Conservation (phyloP, 1,140 invertebrate species). For the Tetraneura akinire region DNA sequence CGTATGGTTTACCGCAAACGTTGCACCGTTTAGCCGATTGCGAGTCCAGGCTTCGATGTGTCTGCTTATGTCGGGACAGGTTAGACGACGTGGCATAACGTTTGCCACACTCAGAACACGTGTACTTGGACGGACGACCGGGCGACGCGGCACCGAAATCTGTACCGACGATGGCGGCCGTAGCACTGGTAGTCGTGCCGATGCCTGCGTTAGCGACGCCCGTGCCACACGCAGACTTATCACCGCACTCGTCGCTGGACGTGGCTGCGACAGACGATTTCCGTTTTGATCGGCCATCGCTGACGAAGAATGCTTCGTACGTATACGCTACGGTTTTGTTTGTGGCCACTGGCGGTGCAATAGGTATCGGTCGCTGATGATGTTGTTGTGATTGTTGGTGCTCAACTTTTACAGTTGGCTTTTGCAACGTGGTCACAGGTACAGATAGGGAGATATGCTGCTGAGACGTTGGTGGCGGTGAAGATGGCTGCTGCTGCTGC, state of each 20-base stretch:
- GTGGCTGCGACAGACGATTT: slow-evolving; percentile 60
- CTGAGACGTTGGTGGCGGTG: slow-evolving; percentile 62
- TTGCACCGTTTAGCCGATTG: slow-evolving; percentile 90
- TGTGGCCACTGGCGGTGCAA: not conserved
- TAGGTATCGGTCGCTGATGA: not conserved
- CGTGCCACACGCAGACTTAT: too few relatives aligned
- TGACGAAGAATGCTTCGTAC: slow-evolving; percentile 78
- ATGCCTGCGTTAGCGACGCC: not conserved
- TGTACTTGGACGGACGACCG: slow-evolving; percentile 81
- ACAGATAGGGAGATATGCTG: not conserved
- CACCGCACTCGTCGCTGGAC: slow-evolving; percentile 9
- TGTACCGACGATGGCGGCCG: not conserved
- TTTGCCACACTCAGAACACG: slow-evolving; percentile 94
- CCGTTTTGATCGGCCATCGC: slow-evolving; percentile 78
- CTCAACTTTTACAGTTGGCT: not conserved
- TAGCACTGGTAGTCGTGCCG: not conserved
- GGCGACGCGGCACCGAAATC: not conserved
- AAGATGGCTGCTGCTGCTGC: slow-evolving; percentile 74
- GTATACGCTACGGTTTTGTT: slow-evolving; percentile 84
- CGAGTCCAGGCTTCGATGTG: slow-evolving; percentile 90
- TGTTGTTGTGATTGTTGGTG: not conserved
- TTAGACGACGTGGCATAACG: slow-evolving; percentile 96
- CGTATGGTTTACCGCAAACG: slow-evolving; percentile 93
- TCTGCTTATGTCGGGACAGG: slow-evolving; percentile 94
- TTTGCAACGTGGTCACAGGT: not conserved